A percentile compares a stretch with the other conserved stretches of the same genome.
Evolutionary conservation across 1,140 invertebrate genomes (phyloP).

Genomic region (Xylocopa sonorina): DNA sequence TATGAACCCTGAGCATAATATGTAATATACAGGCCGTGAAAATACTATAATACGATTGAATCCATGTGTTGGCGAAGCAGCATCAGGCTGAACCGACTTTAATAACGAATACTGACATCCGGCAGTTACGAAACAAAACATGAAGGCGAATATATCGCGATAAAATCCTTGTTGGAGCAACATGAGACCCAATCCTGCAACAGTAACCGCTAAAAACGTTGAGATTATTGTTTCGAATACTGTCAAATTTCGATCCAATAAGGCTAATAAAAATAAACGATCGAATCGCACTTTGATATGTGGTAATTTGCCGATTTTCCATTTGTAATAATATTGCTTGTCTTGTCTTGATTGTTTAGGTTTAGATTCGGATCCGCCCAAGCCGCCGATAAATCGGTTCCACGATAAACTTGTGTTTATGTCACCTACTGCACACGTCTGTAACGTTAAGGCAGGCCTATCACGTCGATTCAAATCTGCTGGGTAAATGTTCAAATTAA

Average conservation of each 20-base stretch:
- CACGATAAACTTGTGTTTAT: conserved; percentile 74
- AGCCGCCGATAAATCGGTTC: conserved; percentile 76
- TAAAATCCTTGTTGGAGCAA: conserved; percentile 94
- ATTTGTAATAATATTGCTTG: conserved; percentile 89
- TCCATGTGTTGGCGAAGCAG: conserved; percentile 98
- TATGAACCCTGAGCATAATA: conserved; percentile 90
- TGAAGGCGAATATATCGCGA: conserved; percentile 94
- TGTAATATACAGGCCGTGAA: conserved; percentile 97
- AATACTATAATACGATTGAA: conserved; percentile 98
- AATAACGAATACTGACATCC: conserved; percentile 98
- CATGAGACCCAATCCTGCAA: conserved; percentile 92
- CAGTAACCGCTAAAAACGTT: conserved; percentile 91
- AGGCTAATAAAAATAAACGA: conserved; percentile 93
- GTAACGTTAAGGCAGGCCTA: conserved; percentile 66
- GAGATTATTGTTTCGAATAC: conserved; percentile 92
- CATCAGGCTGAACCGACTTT: conserved; percentile 99
- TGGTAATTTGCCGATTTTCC: conserved; percentile 88
- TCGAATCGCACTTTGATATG: conserved; percentile 93
- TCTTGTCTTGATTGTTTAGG: conserved; percentile 84
- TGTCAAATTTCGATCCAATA: conserved; percentile 96
- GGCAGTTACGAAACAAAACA: conserved; percentile 98
- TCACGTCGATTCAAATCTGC: conserved; percentile 66
- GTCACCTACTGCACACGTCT: conserved; percentile 67
- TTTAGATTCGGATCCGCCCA: conserved; percentile 73
- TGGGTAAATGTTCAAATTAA: conserved; percentile 61